phyloP scores from a whole-genome alignment of 2,888 invertebrate genomes.

The Agonum fuliginosum region DNA sequence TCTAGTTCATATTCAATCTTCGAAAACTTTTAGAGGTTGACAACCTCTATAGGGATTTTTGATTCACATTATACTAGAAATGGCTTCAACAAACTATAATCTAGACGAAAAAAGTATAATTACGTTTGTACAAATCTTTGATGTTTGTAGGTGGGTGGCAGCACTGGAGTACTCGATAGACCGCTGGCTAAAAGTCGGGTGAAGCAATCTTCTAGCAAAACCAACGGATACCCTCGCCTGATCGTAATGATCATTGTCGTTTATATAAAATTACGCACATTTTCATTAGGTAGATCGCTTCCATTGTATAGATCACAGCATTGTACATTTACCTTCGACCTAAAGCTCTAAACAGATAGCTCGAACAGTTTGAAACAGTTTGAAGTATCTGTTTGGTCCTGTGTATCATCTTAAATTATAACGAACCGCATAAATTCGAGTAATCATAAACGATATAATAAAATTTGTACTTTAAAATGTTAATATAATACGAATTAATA shows the following conservation, averaged over 20 bases:
- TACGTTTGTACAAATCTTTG: not conserved
- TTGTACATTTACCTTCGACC: too few relatives aligned
- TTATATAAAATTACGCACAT: constrained; percentile 52
- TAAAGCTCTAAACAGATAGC: too few relatives aligned
- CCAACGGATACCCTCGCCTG: not conserved
- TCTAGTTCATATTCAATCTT: too few relatives aligned
- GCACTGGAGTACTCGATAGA: constrained; percentile 96
- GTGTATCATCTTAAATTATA: constrained; percentile 27
- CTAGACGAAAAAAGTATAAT: too few relatives aligned
- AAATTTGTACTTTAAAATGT: constrained; percentile 57
- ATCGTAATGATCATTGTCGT: not conserved
- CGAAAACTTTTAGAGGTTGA: too few relatives aligned
- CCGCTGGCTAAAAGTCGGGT: constrained; percentile 90
- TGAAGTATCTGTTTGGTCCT: not conserved
- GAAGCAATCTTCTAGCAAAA: too few relatives aligned
- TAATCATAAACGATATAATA: constrained; percentile 53
- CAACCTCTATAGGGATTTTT: too few relatives aligned
- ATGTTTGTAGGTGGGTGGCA: constrained; percentile 86
- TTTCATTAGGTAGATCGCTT: too few relatives aligned
- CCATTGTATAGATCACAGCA: too few relatives aligned
- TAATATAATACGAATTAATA: constrained; percentile 57
- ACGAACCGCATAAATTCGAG: constrained; percentile 53
- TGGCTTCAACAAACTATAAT: too few relatives aligned
- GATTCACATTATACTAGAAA: too few relatives aligned
- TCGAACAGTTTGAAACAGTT: too few relatives aligned